These are phyloP conservation scores for Hestina assimilis DNA, from an alignment of 1,140 invertebrate species.

Conservation along the genomic window DNA sequence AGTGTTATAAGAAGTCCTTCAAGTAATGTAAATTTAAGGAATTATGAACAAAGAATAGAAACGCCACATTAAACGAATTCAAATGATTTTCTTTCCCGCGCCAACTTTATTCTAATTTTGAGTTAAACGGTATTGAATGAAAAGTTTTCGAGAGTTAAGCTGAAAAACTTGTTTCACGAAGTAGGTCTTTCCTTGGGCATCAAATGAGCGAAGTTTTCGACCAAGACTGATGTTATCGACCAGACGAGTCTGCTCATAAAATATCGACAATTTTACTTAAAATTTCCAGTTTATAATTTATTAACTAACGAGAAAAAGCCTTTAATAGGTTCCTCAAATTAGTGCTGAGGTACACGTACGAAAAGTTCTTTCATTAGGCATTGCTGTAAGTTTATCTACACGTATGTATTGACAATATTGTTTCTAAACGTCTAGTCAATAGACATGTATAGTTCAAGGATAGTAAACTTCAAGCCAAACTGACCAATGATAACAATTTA, in stretches of 20 bases:
- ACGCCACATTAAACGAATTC: conserved; percentile 16
- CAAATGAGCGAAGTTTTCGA: conserved; percentile 45
- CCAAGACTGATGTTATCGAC: conserved; percentile 27
- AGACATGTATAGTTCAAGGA: no score
- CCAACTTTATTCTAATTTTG: conserved; percentile 33
- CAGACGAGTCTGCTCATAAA: neutral
- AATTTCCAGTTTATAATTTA: no score
- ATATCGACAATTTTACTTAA: neutral
- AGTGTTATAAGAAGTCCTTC: no score
- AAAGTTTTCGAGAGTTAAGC: conserved; percentile 34
- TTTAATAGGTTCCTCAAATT: no score
- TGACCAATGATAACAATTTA: no score
- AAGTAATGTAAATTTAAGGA: conserved; percentile 2
- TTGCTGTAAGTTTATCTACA: no score
- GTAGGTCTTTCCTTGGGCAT: conserved; percentile 36
- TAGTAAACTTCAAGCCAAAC: no score
- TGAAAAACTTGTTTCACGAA: conserved; percentile 49
- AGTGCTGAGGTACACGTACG: no score
- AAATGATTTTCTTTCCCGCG: conserved; percentile 15
- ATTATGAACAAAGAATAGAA: conserved; percentile 16
- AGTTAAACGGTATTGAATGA: conserved; percentile 41
- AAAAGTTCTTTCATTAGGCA: no score
- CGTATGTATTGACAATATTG: no score
- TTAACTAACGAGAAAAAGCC: no score
- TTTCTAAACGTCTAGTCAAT: no score